Base-by-base conservation (phyloP, 2,113 vertebrate genomes). In the Crypturellus undulatus region DNA sequence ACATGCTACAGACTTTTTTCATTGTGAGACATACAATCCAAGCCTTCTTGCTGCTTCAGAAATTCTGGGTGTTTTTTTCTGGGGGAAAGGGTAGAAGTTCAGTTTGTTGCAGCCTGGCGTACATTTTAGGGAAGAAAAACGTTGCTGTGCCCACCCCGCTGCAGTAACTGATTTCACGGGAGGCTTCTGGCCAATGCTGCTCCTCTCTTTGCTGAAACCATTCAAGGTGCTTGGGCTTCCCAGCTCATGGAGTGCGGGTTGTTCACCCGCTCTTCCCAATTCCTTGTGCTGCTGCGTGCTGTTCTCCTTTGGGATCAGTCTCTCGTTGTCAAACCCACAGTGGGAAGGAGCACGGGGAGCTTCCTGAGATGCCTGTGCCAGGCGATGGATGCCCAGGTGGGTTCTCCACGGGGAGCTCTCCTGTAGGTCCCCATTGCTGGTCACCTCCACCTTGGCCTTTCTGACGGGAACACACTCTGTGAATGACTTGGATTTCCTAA, bases 31-130 rank as follows among this genome's bases (percentile, higher is more conserved):
- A 11, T 98, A 98, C 10, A 98, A 94, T 4, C 98, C 98, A 63
- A 99, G 97, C 49, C 43, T 98, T 64, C 93, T 96, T 80, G 98
- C 98, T 3, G 98, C 97, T 94, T 98, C 98, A 5, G 98, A 98
- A 87, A 98, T 98, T 85, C 94, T 98, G 2, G 95, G 98, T 24
- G 84, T 88, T 87, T 98, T 98, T 85, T 95, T 98, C 65, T 94
- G 98, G 8, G 98, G 98, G 87, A 99, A 98, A 18, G 98, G 98
- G 73, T 98, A 98, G 70, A 97, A 95, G 82, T 79, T 63, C 58
- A 94, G 62, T 93, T 96, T 94, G 34, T 87, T 88, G 60, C 93
- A 70, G 45, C 20, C 58, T 24, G 85, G 72, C 7, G 12, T 79
- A 42, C 56, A 56, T 81, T 93, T 47, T 25, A 92, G 94, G 28